Conservation (phyloP, 2,888 invertebrate genomes). For the Callyntrura sp. region DNA sequence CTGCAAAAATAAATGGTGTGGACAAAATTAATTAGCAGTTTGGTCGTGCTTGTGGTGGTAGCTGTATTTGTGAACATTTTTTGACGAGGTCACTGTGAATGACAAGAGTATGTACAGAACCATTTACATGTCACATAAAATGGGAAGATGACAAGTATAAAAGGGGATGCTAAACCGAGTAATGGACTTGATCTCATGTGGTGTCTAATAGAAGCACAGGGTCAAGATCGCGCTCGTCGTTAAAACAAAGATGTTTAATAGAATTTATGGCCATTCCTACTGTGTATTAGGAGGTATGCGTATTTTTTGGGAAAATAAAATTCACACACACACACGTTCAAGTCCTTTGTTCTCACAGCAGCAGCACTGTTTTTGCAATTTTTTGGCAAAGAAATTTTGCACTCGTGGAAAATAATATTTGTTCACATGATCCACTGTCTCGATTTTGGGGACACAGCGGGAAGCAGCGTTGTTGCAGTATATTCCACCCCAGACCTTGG, state of each 20-base stretch:
- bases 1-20: conserved; percentile 13
- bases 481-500: conserved; percentile 38
- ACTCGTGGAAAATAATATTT: too few species aligned
- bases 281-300: too few species aligned
- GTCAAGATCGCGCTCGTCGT: conserved; percentile 13
- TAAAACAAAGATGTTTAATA: too few species aligned
- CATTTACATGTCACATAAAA: neutral
- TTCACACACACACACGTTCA: neutral
- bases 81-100: conserved; percentile 15
- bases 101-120: neutral
- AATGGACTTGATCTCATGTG: neutral
- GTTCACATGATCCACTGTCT: conserved; percentile 39
- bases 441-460: conserved; percentile 31
- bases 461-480: conserved; percentile 30
- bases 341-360: neutral
- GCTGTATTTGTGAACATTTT: neutral
- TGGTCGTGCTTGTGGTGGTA: neutral
- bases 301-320: too few species aligned
- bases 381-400: too few species aligned
- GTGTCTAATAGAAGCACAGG: conserved; percentile 37
- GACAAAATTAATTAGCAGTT: conserved; percentile 32
- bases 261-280: too few species aligned
- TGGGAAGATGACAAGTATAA: neutral
- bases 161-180: neutral
- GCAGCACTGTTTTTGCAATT: neutral